Conservation (phyloP, 2,888 invertebrate genomes). For the Scaptomyza parva region DNA sequence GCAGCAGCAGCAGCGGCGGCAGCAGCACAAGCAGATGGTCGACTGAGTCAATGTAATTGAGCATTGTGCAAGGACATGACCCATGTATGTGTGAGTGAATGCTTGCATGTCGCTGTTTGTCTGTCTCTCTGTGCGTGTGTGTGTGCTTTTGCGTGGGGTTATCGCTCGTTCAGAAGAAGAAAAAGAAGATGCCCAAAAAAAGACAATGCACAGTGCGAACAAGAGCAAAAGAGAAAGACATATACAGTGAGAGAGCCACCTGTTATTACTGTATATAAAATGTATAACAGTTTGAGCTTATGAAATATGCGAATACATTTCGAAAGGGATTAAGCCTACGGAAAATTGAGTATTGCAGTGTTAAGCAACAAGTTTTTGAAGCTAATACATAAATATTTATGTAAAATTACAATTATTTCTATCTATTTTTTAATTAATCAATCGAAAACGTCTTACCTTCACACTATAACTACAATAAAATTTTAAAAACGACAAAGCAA, state of each 20-base stretch:
- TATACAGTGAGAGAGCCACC: background rate
- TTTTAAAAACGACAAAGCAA: background rate
- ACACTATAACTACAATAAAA: no score
- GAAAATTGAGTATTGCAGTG: no score
- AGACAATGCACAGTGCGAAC: background rate
- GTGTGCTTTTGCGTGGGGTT: conserved; percentile 29
- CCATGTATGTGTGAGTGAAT: no score
- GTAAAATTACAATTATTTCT: no score
- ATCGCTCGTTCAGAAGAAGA: conserved; percentile 44
- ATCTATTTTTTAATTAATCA: no score
- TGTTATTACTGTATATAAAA: background rate
- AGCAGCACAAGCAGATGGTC: conserved; percentile 3
- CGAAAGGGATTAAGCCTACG: background rate
- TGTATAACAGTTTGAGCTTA: background rate
- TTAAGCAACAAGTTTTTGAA: no score
- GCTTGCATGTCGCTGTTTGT: no score
- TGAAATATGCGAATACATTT: background rate
- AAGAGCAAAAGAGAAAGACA: background rate
- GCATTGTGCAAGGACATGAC: conserved; percentile 56
- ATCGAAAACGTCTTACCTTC: no score
- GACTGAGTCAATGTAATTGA: conserved; percentile 11
- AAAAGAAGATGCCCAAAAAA: background rate
- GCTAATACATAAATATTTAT: no score
- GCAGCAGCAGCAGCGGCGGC: background rate
- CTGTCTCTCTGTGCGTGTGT: background rate